These are phyloP conservation scores for Elymnias hypermnestra DNA, from an alignment of 1,140 invertebrate species.

Conservation along the genomic window DNA sequence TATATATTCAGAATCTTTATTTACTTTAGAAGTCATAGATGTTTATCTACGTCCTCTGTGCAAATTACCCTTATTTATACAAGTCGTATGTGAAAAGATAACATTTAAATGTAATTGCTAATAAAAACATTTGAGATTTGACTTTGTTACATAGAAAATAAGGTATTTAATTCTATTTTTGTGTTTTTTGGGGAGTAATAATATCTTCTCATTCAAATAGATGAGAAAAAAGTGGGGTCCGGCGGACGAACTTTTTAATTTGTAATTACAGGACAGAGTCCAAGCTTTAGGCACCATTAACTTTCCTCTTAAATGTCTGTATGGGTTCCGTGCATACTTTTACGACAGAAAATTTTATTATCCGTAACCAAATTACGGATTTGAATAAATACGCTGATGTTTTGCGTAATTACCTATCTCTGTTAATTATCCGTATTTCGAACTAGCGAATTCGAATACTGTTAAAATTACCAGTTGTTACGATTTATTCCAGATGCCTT, in stretches of 20 bases:
- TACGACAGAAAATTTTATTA: conserved; percentile 39
- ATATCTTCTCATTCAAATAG: conserved; percentile 69
- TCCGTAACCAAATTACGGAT: conserved; percentile 30
- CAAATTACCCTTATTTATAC: conserved; percentile 48
- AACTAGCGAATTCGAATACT: too few relatives aligned
- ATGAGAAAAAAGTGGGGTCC: conserved; percentile 70
- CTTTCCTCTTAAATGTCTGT: conserved; percentile 62
- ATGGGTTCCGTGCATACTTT: conserved; percentile 32
- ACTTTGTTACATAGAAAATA: conserved; percentile 28
- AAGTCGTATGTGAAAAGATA: conserved; percentile 55
- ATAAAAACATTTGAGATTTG: conserved; percentile 22
- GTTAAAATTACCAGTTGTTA: too few relatives aligned
- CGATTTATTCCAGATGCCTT: too few relatives aligned
- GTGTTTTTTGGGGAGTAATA: conserved; percentile 51
- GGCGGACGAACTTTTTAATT: conserved; percentile 71
- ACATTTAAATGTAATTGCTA: conserved; percentile 61
- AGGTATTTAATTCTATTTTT: conserved; percentile 1
- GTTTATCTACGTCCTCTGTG: conserved; percentile 51
- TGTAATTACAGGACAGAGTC: conserved; percentile 71
- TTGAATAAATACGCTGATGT: conserved; percentile 4
- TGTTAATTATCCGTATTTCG: not conserved
- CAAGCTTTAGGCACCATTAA: conserved; percentile 71
- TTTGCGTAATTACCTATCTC: conserved; percentile 13
- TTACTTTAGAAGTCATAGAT: conserved; percentile 29
- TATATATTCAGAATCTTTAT: too few relatives aligned